Percentiles rank a stretch among this genome's conserved stretches.
Conservation (phyloP, 2,113 vertebrate genomes). For the Anseranas semipalmata region DNA sequence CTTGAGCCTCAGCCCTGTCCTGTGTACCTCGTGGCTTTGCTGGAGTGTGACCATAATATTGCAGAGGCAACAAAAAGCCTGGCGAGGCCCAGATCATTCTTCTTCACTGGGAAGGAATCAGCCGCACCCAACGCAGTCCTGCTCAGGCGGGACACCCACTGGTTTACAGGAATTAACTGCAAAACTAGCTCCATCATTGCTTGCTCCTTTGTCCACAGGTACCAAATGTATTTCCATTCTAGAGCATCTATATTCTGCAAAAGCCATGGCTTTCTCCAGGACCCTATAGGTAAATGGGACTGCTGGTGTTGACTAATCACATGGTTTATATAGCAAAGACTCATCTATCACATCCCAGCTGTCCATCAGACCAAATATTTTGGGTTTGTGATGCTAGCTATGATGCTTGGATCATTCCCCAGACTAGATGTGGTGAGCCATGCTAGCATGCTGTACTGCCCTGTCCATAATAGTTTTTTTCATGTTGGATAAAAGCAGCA, state of each 20-base stretch:
- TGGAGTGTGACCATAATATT: not conserved
- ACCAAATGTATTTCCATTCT: not conserved
- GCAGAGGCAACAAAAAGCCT: not conserved
- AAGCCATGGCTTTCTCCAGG: not conserved
- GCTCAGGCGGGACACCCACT: not conserved
- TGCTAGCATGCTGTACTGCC: accelerated
- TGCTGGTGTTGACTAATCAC: not conserved
- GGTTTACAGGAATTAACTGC: not conserved
- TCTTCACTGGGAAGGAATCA: not conserved
- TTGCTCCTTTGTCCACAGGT: not conserved
- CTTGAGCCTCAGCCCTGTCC: not conserved
- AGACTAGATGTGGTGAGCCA: accelerated
- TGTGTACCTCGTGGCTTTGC: not conserved
- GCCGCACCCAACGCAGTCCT: not conserved
- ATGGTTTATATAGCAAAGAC: not conserved
- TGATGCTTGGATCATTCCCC: not conserved
- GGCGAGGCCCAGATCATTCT: not conserved
- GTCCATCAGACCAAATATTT: not conserved
- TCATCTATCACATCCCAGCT: not conserved
- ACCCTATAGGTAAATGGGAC: not conserved
- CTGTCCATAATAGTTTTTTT: not conserved
- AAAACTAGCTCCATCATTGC: not conserved
- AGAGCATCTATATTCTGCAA: not conserved
- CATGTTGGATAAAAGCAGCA: not conserved
- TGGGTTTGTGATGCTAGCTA: not conserved